A percentile compares a stretch with the other conserved stretches of the same genome.
Evolutionary conservation across 2,797 vertebrate genomes (phyloP).

Genomic region (Anableps anableps): DNA sequence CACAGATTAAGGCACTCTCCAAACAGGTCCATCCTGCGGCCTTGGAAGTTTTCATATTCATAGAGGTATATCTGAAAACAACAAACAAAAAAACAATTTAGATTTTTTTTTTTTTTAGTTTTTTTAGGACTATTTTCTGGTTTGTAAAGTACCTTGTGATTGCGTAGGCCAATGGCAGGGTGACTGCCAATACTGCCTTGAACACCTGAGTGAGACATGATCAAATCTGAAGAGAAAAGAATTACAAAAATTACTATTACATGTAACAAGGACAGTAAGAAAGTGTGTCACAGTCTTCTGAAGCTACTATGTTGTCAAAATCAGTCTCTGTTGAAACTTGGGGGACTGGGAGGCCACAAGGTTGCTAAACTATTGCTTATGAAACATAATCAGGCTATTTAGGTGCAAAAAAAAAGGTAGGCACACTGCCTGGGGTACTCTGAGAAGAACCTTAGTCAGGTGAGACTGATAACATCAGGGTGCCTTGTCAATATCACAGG

Average conservation of each 20-base stretch:
- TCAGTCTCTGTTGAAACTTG: neutral
- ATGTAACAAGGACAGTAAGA: neutral
- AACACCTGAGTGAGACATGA: slow-evolving; percentile 87
- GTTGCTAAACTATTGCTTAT: neutral
- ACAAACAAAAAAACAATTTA: neutral
- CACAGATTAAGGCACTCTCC: slow-evolving; percentile 82
- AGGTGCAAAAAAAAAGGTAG: neutral
- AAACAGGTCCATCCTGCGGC: slow-evolving; percentile 81
- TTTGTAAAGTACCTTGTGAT: slow-evolving; percentile 73
- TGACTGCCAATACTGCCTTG: slow-evolving; percentile 87
- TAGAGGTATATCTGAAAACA: slow-evolving; percentile 81
- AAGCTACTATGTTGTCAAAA: neutral
- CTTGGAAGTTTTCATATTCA: slow-evolving; percentile 88
- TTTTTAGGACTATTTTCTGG: neutral
- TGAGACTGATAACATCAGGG: neutral
- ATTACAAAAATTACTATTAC: slow-evolving; percentile 1
- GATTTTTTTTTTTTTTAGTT: neutral
- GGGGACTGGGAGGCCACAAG: neutral
- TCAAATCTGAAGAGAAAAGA: slow-evolving; percentile 62
- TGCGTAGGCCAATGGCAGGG: slow-evolving; percentile 73
- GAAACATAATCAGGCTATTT: neutral
- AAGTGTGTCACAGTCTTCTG: neutral
- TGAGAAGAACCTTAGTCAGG: neutral
- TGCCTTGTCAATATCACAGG: neutral
- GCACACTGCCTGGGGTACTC: neutral